A percentile compares a stretch with the other conserved stretches of the same genome.
Evolutionary conservation across 1,140 invertebrate species (phyloP).

Genomic region (Cherax destructor): DNA sequence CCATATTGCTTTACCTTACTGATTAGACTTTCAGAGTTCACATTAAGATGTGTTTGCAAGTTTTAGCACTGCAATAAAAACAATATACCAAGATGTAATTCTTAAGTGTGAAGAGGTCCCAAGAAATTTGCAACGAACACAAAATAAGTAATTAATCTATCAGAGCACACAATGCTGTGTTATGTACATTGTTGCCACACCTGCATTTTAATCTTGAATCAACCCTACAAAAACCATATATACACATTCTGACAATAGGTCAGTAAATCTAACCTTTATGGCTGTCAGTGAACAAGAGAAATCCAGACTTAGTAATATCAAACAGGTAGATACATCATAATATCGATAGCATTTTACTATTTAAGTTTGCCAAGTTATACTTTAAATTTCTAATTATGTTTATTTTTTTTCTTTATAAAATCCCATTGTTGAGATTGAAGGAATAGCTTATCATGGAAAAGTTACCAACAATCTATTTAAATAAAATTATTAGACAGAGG

Average conservation of each 20-base stretch:
- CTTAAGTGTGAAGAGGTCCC: neutral
- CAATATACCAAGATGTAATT: neutral
- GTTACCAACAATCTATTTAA: too few relatives aligned
- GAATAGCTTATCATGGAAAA: neutral
- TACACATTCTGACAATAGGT: neutral
- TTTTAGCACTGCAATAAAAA: neutral
- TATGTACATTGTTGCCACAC: neutral
- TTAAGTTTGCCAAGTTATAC: too few relatives aligned
- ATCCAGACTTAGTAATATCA: conserved; percentile 1
- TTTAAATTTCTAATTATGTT: too few relatives aligned
- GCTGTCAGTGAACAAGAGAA: neutral
- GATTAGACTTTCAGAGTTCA: neutral
- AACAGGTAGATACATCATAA: neutral
- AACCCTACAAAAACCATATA: neutral
- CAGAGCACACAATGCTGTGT: neutral
- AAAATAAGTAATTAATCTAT: neutral
- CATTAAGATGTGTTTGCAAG: neutral
- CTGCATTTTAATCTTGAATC: neutral
- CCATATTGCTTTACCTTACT: too few relatives aligned
- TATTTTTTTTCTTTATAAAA: neutral
- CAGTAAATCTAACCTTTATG: neutral
- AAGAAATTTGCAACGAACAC: neutral
- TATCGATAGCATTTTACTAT: too few relatives aligned
- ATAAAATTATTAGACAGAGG: too few relatives aligned
- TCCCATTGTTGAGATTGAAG: neutral